Percentiles rank a stretch among this genome's conserved stretches.
These are phyloP conservation scores for Philaenus spumarius DNA, from an alignment of 1,140 invertebrate genomes.

Conservation along the genomic window DNA sequence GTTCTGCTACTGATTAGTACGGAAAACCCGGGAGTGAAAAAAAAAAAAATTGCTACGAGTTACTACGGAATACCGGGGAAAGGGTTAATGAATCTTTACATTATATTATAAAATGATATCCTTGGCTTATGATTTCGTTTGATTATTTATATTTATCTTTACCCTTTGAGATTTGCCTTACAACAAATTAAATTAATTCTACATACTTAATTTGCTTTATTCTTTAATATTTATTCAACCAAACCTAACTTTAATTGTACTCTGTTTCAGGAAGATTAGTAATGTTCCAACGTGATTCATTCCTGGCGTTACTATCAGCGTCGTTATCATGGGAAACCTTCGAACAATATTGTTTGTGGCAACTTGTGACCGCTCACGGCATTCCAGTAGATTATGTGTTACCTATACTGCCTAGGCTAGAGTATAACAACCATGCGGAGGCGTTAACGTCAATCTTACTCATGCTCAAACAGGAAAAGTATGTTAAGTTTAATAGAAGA, in stretches of 20 bases:
- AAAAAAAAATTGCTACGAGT: too few relatives aligned
- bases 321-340: conserved; percentile 94
- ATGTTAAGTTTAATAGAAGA: too few relatives aligned
- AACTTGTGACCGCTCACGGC: conserved; percentile 86
- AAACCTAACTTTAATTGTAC: not conserved
- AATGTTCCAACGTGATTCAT: conserved; percentile 70
- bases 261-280: conserved; percentile 43
- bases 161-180: too few relatives aligned
- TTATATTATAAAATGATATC: too few relatives aligned
- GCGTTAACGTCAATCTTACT: conserved; percentile 85
- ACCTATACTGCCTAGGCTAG: conserved; percentile 82
- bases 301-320: conserved; percentile 63
- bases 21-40: too few relatives aligned
- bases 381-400: conserved; percentile 84
- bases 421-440: conserved; percentile 83
- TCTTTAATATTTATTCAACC: not conserved
- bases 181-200: too few relatives aligned
- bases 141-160: too few relatives aligned
- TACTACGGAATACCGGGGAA: too few relatives aligned
- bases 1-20: too few relatives aligned
- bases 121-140: too few relatives aligned
- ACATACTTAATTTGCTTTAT: not conserved
- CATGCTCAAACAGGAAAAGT: conserved; percentile 86
- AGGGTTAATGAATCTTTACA: too few relatives aligned
- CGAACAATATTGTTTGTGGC: conserved; percentile 95